Evolutionary conservation across 2,113 vertebrate genomes (phyloP).

Genomic region (Jacana jacana): DNA sequence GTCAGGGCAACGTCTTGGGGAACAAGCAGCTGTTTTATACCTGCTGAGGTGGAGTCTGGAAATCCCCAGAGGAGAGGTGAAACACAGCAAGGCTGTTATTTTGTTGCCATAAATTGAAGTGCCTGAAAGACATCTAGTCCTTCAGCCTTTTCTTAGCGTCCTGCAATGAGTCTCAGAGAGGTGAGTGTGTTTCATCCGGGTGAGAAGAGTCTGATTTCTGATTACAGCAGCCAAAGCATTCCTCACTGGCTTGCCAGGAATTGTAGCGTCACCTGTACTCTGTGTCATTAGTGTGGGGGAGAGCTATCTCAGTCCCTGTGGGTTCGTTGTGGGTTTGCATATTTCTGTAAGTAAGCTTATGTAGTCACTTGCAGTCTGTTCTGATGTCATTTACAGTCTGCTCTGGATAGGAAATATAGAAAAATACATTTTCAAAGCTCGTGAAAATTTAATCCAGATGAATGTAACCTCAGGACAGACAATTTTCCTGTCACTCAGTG

Average conservation of each 20-base stretch:
- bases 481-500: background rate
- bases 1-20: rapidly evolving
- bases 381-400: background rate
- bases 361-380: background rate
- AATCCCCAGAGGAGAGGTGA: background rate
- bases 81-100: background rate
- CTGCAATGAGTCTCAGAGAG: background rate
- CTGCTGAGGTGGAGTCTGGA: background rate
- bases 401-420: background rate
- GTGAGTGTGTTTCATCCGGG: background rate
- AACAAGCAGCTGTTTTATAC: background rate
- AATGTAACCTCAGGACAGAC: background rate
- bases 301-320: background rate
- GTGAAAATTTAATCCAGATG: background rate
- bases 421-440: background rate
- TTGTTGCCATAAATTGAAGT: background rate
- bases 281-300: background rate
- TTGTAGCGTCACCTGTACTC: background rate
- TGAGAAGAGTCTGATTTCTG: background rate
- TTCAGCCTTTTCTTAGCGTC: background rate
- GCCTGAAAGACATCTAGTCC: background rate
- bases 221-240: background rate
- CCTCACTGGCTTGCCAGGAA: background rate
- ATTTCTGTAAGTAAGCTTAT: background rate
- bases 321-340: background rate